These are phyloP conservation scores for Epistrophella euchroma DNA, from an alignment of 2,888 invertebrate species.

Conservation along the genomic window DNA sequence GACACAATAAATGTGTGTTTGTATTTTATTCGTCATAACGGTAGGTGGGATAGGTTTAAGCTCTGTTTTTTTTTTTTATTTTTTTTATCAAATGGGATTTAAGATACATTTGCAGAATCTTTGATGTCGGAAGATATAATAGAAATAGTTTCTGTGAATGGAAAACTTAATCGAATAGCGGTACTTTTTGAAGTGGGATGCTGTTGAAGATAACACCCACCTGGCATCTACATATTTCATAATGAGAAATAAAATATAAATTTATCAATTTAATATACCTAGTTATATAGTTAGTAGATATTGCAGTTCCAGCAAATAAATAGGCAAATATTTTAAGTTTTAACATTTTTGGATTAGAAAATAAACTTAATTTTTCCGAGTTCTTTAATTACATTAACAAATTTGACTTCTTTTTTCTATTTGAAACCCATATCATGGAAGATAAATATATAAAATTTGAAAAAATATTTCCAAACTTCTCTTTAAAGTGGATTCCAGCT, in stretches of 20 bases:
- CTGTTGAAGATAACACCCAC: not conserved
- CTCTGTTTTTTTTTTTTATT: constrained; percentile 1
- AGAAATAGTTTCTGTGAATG: constrained; percentile 21
- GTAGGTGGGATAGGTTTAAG: constrained; percentile 18
- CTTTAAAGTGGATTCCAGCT: too few species aligned
- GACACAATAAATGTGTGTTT: not conserved
- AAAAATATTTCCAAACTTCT: too few species aligned
- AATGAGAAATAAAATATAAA: not conserved
- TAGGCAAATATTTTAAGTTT: too few species aligned
- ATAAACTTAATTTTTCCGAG: too few species aligned
- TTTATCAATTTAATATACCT: too few species aligned
- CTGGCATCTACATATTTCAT: not conserved
- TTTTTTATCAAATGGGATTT: not conserved
- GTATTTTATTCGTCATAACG: not conserved
- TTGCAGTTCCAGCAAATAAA: too few species aligned
- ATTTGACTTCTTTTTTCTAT: too few species aligned
- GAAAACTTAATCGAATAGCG: not conserved
- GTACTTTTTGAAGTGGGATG: not conserved
- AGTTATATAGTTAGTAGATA: too few species aligned
- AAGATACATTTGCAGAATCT: not conserved
- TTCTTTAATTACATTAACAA: too few species aligned
- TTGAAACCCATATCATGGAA: too few species aligned
- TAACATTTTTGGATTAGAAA: too few species aligned
- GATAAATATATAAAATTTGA: too few species aligned
- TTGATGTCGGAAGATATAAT: not conserved